Conservation (phyloP, 2,797 vertebrate genomes). For the Sebastes reedi region DNA sequence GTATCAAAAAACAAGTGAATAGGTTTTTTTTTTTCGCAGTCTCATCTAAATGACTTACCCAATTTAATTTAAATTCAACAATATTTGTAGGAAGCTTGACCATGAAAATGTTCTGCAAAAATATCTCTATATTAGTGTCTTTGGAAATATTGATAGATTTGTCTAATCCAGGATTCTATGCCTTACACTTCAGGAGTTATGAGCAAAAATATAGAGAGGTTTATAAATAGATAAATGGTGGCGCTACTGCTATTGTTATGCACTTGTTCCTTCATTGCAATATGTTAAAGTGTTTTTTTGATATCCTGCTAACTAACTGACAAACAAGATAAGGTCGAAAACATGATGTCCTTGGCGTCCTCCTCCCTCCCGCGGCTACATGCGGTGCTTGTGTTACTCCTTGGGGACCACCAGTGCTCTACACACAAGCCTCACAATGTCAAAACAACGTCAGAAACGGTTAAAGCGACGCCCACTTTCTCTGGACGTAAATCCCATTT, state of each 20-base stretch:
- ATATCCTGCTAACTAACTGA: background rate
- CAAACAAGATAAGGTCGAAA: background rate
- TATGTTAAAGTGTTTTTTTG: background rate
- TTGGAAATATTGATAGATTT: background rate
- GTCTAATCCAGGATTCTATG: background rate
- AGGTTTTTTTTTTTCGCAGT: no score
- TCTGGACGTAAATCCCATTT: conserved; percentile 19
- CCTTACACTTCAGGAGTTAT: background rate
- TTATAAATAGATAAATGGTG: background rate
- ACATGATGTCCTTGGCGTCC: background rate
- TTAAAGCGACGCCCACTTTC: background rate
- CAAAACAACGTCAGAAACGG: background rate
- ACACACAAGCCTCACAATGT: conserved; percentile 14
- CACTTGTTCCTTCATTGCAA: background rate
- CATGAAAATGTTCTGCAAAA: background rate
- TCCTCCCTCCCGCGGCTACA: background rate
- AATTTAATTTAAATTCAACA: background rate
- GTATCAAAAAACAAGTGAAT: background rate
- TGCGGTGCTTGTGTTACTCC: background rate
- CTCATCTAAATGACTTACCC: background rate
- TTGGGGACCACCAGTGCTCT: conserved; percentile 4
- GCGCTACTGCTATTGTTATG: background rate
- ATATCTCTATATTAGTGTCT: background rate
- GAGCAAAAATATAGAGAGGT: background rate
- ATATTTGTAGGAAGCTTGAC: background rate